Evolutionary conservation across 2,888 invertebrate genomes (phyloP).

Genomic region (Oxytorus armatus): DNA sequence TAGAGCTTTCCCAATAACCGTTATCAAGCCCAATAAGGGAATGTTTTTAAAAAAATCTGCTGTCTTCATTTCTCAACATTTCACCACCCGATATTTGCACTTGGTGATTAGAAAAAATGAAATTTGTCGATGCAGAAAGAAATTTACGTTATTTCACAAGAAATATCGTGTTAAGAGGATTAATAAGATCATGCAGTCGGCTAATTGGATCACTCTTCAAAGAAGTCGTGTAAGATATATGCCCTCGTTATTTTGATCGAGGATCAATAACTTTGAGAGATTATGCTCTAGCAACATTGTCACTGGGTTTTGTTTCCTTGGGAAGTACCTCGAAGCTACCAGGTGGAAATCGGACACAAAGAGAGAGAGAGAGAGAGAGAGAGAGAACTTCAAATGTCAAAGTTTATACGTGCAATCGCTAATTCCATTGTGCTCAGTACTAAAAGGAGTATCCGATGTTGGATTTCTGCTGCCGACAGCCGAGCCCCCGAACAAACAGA

Average conservation of each 20-base stretch:
- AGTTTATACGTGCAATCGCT: conserved; percentile 53
- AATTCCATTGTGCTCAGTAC: conserved; percentile 54
- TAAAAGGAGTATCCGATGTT: conserved; percentile 23
- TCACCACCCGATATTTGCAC: too few species aligned
- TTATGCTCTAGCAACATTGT: neutral
- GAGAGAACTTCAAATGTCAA: conserved; percentile 51
- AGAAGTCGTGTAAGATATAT: neutral
- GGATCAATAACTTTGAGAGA: neutral
- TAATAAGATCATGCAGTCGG: too few species aligned
- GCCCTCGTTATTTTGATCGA: neutral
- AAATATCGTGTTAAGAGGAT: too few species aligned
- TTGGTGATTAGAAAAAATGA: too few species aligned
- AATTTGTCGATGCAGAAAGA: too few species aligned
- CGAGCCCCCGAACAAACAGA: conserved; percentile 40
- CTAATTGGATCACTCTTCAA: too few species aligned
- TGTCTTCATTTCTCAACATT: neutral
- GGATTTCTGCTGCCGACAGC: conserved; percentile 14
- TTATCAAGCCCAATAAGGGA: too few species aligned
- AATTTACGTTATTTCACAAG: too few species aligned
- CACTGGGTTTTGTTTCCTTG: neutral
- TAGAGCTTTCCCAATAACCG: neutral
- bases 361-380: conserved; percentile 20
- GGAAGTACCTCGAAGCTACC: neutral
- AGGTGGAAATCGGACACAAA: neutral
- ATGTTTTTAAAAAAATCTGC: neutral